Evolutionary conservation across 92 coral and sea anemone genomes (phyloP).

Genomic region (Galaxea fascicularis): DNA sequence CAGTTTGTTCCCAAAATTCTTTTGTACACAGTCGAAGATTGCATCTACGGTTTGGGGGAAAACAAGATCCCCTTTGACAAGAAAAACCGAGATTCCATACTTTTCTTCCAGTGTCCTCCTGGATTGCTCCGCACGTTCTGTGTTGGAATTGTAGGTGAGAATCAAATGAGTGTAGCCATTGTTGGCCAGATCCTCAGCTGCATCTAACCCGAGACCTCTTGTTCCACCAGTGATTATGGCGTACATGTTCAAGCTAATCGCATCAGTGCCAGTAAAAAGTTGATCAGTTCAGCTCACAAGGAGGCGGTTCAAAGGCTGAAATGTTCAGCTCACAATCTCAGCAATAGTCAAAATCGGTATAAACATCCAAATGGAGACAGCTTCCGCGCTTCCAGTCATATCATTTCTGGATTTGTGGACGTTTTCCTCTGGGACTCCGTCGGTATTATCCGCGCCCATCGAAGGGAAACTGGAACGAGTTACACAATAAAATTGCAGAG

Average conservation of each 20-base stretch:
- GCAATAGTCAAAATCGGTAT: too few species aligned
- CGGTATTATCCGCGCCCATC: background rate
- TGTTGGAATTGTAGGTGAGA: constrained; percentile 82
- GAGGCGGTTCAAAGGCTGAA: too few species aligned
- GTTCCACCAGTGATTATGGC: constrained; percentile 85
- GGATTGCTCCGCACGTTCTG: constrained; percentile 72
- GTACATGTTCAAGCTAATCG: constrained; percentile 36
- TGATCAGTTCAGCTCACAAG: background rate
- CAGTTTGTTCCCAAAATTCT: constrained; percentile 73
- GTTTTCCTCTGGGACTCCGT: background rate
- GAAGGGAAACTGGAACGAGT: constrained; percentile 20
- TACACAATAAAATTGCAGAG: background rate
- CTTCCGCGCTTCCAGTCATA: too few species aligned
- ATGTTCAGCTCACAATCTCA: too few species aligned
- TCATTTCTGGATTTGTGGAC: too few species aligned
- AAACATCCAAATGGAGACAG: too few species aligned
- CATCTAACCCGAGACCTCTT: constrained; percentile 79
- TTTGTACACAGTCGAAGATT: constrained; percentile 75
- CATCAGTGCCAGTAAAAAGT: background rate
- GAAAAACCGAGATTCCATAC: constrained; percentile 59
- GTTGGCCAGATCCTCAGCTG: constrained; percentile 71
- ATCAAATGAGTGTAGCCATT: constrained; percentile 78
- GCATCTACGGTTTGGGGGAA: constrained; percentile 66
- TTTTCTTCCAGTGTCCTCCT: constrained; percentile 61
- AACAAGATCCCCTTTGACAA: constrained; percentile 77